Evolutionary conservation across 2,888 invertebrate genomes (phyloP).

Genomic region (Allygus modestus): DNA sequence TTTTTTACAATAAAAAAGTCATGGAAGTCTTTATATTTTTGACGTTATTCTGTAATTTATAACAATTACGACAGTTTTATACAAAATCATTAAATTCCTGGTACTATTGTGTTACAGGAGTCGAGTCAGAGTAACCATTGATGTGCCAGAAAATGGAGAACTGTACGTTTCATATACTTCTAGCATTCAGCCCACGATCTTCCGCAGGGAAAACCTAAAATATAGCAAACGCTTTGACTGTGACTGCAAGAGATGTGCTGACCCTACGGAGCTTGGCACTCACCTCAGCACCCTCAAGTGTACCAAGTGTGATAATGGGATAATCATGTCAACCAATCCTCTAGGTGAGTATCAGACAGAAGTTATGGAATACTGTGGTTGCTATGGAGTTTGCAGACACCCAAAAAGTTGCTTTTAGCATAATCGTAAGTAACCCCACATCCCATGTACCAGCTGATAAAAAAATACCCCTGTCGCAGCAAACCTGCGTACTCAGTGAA

Average conservation of each 20-base stretch:
- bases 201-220: conserved; percentile 82
- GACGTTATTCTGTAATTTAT: too few relatives aligned
- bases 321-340: conserved; percentile 69
- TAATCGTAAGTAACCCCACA: too few relatives aligned
- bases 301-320: conserved; percentile 82
- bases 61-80: too few relatives aligned
- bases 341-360: conserved; percentile 66
- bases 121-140: conserved; percentile 79
- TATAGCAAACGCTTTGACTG: conserved; percentile 90
- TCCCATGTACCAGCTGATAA: too few relatives aligned
- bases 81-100: too few relatives aligned
- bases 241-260: conserved; percentile 84
- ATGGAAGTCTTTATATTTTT: too few relatives aligned
- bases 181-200: conserved; percentile 83
- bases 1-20: too few relatives aligned
- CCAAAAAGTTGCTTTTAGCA: too few relatives aligned
- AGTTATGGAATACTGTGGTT: too few relatives aligned
- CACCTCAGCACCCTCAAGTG: conserved; percentile 89
- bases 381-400: too few relatives aligned
- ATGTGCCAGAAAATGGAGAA: conserved; percentile 81
- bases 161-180: conserved; percentile 88
- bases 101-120: conserved; percentile 29
- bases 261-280: conserved; percentile 89
- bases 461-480: too few relatives aligned
- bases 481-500: too few relatives aligned